phyloP scores from a whole-genome alignment of 1,140 invertebrate species.

The Capitella teleta region DNA sequence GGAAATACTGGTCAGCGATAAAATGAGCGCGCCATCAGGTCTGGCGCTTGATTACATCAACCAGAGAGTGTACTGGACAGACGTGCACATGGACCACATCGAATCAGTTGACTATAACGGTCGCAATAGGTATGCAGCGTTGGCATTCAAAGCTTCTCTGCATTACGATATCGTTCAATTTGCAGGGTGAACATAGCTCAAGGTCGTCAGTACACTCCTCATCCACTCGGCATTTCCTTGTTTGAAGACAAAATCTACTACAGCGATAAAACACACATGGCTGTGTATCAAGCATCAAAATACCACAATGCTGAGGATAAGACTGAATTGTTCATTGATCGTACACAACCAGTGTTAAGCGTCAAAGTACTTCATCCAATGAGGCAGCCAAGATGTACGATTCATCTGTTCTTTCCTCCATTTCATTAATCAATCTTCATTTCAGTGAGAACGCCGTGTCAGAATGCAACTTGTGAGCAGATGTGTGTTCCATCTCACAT shows the following conservation, averaged over 20 bases:
- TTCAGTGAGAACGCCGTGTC: constrained; percentile 65
- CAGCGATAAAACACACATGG: constrained; percentile 92
- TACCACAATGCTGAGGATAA: constrained; percentile 63
- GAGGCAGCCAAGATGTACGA: not conserved
- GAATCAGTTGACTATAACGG: constrained; percentile 96
- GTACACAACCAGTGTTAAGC: not conserved
- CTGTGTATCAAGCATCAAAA: constrained; percentile 82
- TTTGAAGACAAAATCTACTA: constrained; percentile 89
- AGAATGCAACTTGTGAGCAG: constrained; percentile 85
- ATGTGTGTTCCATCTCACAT: constrained; percentile 83
- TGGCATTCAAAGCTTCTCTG: not conserved
- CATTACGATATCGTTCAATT: constrained; percentile 13
- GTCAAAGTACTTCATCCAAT: not conserved
- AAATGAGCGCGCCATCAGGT: constrained; percentile 94
- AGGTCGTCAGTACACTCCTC: constrained; percentile 67
- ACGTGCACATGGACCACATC: constrained; percentile 94
- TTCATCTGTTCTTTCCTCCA: not conserved
- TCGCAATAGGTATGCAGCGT: constrained; percentile 63
- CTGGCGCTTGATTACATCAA: constrained; percentile 84
- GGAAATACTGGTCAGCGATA: constrained; percentile 75
- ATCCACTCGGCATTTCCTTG: constrained; percentile 67
- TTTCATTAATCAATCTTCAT: not conserved
- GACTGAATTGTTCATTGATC: constrained; percentile 58
- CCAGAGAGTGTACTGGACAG: constrained; percentile 83
- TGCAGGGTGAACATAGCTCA: constrained; percentile 32